Base-by-base conservation (phyloP, 2,797 vertebrate genomes). In the Pygocentrus nattereri region DNA sequence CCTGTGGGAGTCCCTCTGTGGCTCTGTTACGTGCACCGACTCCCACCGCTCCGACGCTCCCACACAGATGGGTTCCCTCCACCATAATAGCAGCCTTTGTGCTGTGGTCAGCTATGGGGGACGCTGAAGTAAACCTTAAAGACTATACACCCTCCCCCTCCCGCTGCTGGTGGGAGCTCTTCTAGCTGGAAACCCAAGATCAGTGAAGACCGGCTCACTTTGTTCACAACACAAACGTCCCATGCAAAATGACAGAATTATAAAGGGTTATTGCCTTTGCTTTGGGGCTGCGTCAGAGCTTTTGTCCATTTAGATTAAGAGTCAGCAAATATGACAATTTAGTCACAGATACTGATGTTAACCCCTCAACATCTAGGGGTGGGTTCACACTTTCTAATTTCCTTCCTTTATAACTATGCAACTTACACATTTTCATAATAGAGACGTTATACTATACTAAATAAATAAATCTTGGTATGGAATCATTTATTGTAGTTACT, bases 61-160 rank as follows among this genome's bases (percentile, higher is more conserved):
- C 90, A 91, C 69, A 76, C 85, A 81, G 88, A 92, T 91, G 85
- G 87, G 75, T 88, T 89, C 74, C 82, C 80, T 87, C 82, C 41
- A 82, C 91, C 84, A 93, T 90, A 93, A 92, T 93, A 92, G 88
- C 86, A 69, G 88, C 82, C 87, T 91, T 94, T 95, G 91, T 93
- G 87, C 85, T 68, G 86, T 78, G 87, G 84, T 86, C 77, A 86
- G 85, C 79, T 84, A 71, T 71, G 75, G 86, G 86, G 80, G 73
- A 82, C 15, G 74, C 80, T 85, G 21, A 10, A 82, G 81, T 88
- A 85, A 84, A 23, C 25, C 85, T 91, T 89, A 90, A 71, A 88
- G 86, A 83, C 56, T 83, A 25, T 72, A 78, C 77, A 75, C 80
- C 67, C 62, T 50, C 52, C 54, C 16, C 18, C 64, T 19, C 75